Conservation (phyloP, 1,140 invertebrate genomes). For the Drosophila nigromelanica region DNA sequence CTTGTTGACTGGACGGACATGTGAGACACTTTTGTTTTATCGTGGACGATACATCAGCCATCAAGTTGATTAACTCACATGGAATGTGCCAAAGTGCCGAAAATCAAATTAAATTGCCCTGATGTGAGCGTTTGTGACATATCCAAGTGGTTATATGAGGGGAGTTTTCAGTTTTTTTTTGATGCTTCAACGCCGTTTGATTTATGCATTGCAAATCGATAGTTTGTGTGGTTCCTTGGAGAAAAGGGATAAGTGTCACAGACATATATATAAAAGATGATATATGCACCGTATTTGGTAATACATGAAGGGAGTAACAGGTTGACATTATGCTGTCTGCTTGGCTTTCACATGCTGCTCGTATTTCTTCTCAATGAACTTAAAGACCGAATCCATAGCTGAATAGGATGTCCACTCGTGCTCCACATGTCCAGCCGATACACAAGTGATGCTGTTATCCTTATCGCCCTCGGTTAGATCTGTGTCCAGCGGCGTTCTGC, state of each 20-base stretch:
- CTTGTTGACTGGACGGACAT: constrained; percentile 49
- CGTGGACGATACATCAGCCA: constrained; percentile 71
- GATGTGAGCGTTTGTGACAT: constrained; percentile 82
- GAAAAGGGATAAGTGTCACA: constrained; percentile 76
- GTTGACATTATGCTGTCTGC: constrained; percentile 10
- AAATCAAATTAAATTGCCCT: constrained; percentile 83
- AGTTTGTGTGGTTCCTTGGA: constrained; percentile 71
- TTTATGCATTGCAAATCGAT: constrained; percentile 76
- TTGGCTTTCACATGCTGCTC: constrained; percentile 37
- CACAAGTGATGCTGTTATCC: constrained; percentile 75
- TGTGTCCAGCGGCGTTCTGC: constrained; percentile 84
- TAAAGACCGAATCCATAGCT: constrained; percentile 85
- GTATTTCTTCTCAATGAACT: constrained; percentile 84
- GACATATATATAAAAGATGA: constrained; percentile 21
- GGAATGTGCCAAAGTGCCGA: constrained; percentile 67
- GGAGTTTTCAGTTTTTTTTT: constrained; percentile 4
- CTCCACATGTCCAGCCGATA: constrained; percentile 85
- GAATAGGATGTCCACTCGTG: constrained; percentile 86
- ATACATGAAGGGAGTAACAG: constrained; percentile 27
- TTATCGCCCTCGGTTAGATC: constrained; percentile 21
- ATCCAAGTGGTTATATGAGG: constrained; percentile 51
- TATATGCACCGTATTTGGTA: constrained; percentile 47
- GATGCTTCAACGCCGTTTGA: constrained; percentile 41
- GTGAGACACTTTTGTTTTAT: constrained; percentile 73
- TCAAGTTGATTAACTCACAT: constrained; percentile 75